Evolutionary conservation across 2,888 invertebrate genomes (phyloP).

Genomic region (Drosophila greeni): DNA sequence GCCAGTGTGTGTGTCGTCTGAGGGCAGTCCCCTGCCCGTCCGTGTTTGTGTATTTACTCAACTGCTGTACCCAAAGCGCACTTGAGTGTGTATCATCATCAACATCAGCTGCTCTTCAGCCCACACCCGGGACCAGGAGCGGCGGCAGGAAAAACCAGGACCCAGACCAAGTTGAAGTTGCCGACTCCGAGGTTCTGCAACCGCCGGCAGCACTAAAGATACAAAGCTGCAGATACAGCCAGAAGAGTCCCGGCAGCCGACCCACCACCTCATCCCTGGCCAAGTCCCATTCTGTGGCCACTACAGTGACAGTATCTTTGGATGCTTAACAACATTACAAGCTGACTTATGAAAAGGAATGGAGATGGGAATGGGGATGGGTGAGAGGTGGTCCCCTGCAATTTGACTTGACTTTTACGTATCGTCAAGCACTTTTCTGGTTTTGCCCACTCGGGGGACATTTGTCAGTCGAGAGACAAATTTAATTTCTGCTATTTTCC

Average conservation of each 20-base stretch:
- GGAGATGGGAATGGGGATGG: conserved; percentile 2
- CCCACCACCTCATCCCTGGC: conserved; percentile 1
- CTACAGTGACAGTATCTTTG: conserved; percentile 74
- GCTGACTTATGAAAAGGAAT: conserved; percentile 70
- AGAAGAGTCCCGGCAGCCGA: conserved; percentile 20
- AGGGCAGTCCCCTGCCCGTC: conserved; percentile 12
- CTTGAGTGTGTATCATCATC: conserved; percentile 74
- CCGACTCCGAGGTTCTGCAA: conserved; percentile 40
- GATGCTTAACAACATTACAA: conserved; percentile 75
- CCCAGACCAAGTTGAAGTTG: conserved; percentile 47
- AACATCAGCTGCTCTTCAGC: conserved; percentile 73
- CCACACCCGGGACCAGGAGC: conserved; percentile 34
- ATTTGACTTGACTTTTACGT: conserved; percentile 77
- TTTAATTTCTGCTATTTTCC: conserved; percentile 71
- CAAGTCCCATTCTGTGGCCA: conserved; percentile 50
- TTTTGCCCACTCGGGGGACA: conserved; percentile 76
- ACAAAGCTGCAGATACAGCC: conserved; percentile 58
- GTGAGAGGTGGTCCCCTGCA: conserved; percentile 43
- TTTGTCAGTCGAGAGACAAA: conserved; percentile 78
- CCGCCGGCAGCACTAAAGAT: conserved; percentile 60
- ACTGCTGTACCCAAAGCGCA: conserved; percentile 71
- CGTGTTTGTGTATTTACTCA: conserved; percentile 63
- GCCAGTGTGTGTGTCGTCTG: conserved; percentile 9
- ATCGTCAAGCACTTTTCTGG: conserved; percentile 76
- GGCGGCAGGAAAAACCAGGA: conserved; percentile 7